Evolutionary conservation across 1,140 invertebrate species (phyloP).

Genomic region (Tigriopus japonicus): DNA sequence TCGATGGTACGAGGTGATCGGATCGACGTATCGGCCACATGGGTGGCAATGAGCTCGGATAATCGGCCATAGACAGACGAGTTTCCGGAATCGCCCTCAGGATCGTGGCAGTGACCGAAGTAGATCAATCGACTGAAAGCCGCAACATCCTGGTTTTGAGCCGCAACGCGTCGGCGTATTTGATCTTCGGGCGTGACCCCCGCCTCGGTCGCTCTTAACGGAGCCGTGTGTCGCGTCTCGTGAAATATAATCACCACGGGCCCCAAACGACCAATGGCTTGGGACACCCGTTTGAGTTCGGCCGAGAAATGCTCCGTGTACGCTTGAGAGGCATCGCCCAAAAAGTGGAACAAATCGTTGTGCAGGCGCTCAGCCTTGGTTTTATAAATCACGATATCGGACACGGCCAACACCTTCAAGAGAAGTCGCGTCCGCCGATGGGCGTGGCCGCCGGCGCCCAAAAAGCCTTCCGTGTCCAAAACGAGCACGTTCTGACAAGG

Average conservation of each 20-base stretch:
- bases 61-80: not conserved
- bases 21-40: too few relatives aligned
- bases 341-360: slow-evolving; percentile 55
- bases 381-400: slow-evolving; percentile 59
- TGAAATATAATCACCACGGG: slow-evolving; percentile 60
- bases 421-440: slow-evolving; percentile 50
- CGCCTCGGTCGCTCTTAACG: slow-evolving; percentile 3
- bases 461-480: slow-evolving; percentile 58
- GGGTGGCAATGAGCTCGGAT: not conserved
- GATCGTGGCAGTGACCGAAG: not conserved
- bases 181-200: not conserved
- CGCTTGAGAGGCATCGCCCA: slow-evolving; percentile 52
- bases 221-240: slow-evolving; percentile 51
- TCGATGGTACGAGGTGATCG: too few relatives aligned
- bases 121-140: not conserved
- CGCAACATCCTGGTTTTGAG: not conserved
- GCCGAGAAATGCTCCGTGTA: slow-evolving; percentile 51
- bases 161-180: not conserved
- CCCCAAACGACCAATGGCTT: slow-evolving; percentile 32
- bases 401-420: slow-evolving; percentile 54
- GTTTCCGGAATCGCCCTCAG: not conserved
- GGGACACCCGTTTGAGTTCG: slow-evolving; percentile 37
- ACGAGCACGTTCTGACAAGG: slow-evolving; percentile 41
- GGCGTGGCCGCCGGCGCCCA: slow-evolving; percentile 40
- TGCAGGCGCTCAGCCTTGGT: slow-evolving; percentile 55